Conservation (phyloP, 1,140 invertebrate genomes). For the Ectropis grisescens region DNA sequence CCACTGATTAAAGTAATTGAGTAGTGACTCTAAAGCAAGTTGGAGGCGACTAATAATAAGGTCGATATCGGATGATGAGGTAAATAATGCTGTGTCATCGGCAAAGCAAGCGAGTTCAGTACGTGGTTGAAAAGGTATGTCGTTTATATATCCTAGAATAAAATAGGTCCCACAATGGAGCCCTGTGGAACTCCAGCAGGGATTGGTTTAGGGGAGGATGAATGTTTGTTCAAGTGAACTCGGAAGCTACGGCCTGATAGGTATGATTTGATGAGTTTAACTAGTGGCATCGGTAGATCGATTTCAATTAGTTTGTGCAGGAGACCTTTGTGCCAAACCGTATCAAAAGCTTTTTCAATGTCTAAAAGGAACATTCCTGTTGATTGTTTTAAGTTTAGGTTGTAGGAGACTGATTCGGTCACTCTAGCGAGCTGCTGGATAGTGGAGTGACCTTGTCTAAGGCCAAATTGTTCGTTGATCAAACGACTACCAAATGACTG, state of each 20-base stretch:
- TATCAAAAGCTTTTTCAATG: constrained; percentile 17
- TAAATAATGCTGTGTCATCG: constrained; percentile 25
- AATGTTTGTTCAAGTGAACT: constrained; percentile 1
- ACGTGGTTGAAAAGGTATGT: constrained; percentile 16
- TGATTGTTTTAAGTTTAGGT: constrained; percentile 9
- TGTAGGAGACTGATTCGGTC: constrained; percentile 5
- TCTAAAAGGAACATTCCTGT: constrained; percentile 15
- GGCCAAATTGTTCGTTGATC: constrained; percentile 12
- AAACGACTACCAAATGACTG: background rate
- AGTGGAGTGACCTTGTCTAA: constrained; percentile 10
- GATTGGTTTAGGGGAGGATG: background rate
- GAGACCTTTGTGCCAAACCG: constrained; percentile 27
- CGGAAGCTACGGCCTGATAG: constrained; percentile 1
- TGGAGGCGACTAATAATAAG: constrained; percentile 7
- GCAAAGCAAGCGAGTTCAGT: constrained; percentile 23
- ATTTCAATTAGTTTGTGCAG: constrained; percentile 22
- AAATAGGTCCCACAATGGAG: constrained; percentile 18
- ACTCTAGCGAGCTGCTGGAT: constrained; percentile 13
- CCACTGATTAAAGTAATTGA: constrained; percentile 1
- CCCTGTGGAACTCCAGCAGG: constrained; percentile 26
- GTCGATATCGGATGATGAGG: constrained; percentile 2
- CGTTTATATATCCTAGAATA: constrained; percentile 13
- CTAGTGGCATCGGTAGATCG: constrained; percentile 1
- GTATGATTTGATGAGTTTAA: constrained; percentile 7
- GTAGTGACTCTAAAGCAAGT: constrained; percentile 1